These are phyloP conservation scores for Scolopax mira DNA, from an alignment of 2,113 vertebrate species.

Conservation along the genomic window DNA sequence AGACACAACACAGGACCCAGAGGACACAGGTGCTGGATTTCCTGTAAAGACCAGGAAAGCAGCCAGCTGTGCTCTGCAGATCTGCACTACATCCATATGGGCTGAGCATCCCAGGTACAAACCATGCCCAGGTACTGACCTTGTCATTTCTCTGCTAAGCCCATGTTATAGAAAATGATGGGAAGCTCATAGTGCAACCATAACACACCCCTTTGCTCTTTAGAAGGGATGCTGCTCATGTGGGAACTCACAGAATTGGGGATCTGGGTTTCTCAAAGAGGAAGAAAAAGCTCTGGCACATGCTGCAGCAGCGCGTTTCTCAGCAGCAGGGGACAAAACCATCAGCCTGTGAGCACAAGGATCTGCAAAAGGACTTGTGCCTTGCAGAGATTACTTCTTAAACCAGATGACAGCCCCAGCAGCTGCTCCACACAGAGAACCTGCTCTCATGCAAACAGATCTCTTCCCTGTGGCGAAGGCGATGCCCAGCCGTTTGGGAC, in stretches of 20 bases:
- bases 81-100: fast-evolving
- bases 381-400: not conserved
- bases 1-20: not conserved
- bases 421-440: not conserved
- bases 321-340: not conserved
- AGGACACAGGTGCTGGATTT: not conserved
- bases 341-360: not conserved
- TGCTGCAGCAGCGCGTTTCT: not conserved
- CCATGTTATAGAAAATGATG: not conserved
- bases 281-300: not conserved
- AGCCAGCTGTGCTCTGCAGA: fast-evolving
- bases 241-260: not conserved
- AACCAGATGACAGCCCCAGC: fast-evolving
- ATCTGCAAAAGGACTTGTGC: not conserved
- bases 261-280: not conserved
- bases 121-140: not conserved
- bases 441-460: not conserved
- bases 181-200: not conserved
- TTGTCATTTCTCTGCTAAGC: not conserved
- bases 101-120: not conserved
- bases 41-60: not conserved
- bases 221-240: not conserved
- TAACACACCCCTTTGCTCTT: not conserved
- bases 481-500: not conserved
- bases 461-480: not conserved